phyloP scores from a whole-genome alignment of 2,888 invertebrate species.

The Penaeus monodon region DNA sequence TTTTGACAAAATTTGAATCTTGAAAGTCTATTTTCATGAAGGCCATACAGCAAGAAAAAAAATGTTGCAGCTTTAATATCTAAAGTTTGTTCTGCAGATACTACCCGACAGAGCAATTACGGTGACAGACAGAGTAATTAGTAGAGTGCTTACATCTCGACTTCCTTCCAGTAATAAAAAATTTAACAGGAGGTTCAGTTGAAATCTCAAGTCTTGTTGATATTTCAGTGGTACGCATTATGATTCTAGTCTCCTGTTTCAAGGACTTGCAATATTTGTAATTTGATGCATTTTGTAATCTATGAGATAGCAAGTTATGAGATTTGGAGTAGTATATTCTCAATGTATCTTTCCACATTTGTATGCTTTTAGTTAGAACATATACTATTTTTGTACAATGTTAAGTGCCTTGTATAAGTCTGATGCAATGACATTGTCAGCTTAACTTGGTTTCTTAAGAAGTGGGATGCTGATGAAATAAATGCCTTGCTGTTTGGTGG shows the following conservation, averaged over 20 bases:
- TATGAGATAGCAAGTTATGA: background rate
- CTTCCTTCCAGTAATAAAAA: too few relatives aligned
- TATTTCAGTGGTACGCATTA: background rate
- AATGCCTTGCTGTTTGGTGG: constrained; percentile 24
- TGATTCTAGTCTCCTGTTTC: constrained; percentile 22
- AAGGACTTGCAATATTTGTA: constrained; percentile 15
- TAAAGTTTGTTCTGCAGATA: too few relatives aligned
- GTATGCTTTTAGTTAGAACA: constrained; percentile 14
- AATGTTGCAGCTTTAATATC: too few relatives aligned
- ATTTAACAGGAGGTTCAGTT: background rate
- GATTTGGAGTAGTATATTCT: constrained; percentile 15
- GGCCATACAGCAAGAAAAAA: too few relatives aligned
- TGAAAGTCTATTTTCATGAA: too few relatives aligned
- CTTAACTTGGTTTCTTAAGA: constrained; percentile 36
- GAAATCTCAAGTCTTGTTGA: constrained; percentile 5
- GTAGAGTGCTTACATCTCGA: too few relatives aligned
- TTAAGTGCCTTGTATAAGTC: constrained; percentile 51
- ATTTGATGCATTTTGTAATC: background rate
- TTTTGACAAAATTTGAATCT: too few relatives aligned
- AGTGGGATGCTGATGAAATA: constrained; percentile 39
- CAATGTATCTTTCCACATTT: constrained; percentile 30
- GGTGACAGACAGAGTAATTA: too few relatives aligned
- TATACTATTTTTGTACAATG: constrained; percentile 45
- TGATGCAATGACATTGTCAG: constrained; percentile 30
- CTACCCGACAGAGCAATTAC: too few relatives aligned